phyloP scores from a whole-genome alignment of 2,888 invertebrate genomes.

The Hirtodrosophila cameraria region DNA sequence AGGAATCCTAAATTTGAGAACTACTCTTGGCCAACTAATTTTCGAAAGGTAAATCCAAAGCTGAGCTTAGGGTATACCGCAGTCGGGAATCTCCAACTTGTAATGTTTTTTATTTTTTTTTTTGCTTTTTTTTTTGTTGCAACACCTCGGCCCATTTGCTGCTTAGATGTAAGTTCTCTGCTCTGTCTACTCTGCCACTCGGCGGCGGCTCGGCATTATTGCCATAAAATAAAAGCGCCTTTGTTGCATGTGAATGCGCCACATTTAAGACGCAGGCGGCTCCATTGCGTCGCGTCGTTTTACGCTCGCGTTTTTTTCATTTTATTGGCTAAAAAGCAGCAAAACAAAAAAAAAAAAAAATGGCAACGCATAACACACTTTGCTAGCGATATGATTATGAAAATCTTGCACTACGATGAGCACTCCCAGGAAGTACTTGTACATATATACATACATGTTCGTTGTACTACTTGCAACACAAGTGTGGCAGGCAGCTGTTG shows the following conservation, averaged over 20 bases:
- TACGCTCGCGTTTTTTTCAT: slow-evolving; percentile 2
- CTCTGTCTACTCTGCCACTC: slow-evolving; percentile 28
- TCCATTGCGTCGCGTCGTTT: slow-evolving; percentile 13
- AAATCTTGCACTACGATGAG: slow-evolving; percentile 13
- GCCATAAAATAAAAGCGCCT: slow-evolving; percentile 61
- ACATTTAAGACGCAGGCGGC: slow-evolving; percentile 55
- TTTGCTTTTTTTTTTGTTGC: slow-evolving; percentile 8
- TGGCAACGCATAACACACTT: slow-evolving; percentile 58
- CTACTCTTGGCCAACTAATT: too few relatives aligned
- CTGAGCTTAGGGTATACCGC: too few relatives aligned
- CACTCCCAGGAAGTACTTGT: slow-evolving; percentile 12
- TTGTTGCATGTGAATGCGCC: slow-evolving; percentile 73
- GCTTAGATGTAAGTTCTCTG: slow-evolving; percentile 37
- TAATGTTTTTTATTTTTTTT: neutral
- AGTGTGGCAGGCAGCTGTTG: neutral
- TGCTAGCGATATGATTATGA: slow-evolving; percentile 43
- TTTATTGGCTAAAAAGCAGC: slow-evolving; percentile 56
- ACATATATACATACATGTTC: too few relatives aligned
- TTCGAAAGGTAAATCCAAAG: too few relatives aligned
- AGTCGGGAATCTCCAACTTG: neutral
- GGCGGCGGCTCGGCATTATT: slow-evolving; percentile 47
- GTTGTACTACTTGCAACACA: slow-evolving; percentile 26
- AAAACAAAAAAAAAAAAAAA: slow-evolving; percentile 23
- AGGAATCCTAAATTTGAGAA: too few relatives aligned
- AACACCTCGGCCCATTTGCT: slow-evolving; percentile 33